Evolutionary conservation across 2,797 vertebrate species (phyloP), one percentile per base, ranked within the genome.

Genomic region (Cynopterus sphinx): DNA sequence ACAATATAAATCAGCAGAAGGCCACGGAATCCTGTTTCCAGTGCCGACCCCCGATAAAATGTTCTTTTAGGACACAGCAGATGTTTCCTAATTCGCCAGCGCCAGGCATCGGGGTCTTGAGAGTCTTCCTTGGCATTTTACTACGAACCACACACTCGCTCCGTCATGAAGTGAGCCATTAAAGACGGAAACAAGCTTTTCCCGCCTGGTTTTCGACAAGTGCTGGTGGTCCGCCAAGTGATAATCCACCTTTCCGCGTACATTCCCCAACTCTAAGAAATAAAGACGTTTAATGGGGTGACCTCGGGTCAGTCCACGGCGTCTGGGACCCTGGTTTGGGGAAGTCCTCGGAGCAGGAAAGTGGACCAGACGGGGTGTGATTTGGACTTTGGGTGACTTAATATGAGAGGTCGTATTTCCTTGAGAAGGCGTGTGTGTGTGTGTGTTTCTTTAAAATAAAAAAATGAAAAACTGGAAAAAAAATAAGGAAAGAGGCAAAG

Each of bases 31-130:
- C 96, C 55, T 95, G 96, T 97, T 98, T 98, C 98, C 97, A 98
- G 98, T 98, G 97, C 97, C 95, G 87, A 96, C 87, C 87, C 96
- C 93, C 97, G 98, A 98, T 97, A 98, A 97, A 97, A 85, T 84
- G 93, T 96, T 97, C 97, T 98, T 99, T 99, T 98, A 98, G 98
- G 98, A 98, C 98, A 98, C 15, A 98, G 98, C 98, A 99, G 99
- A 99, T 99, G 98, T 98, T 99, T 98, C 98, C 98, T 99, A 99
- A 99, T 99, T 99, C 98, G 98, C 98, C 98, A 98, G 98, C 97
- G 94, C 98, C 98, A 98, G 96, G 97, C 98, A 98, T 98, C 97
- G 98, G 98, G 98, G 98, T 98, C 98, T 98, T 98, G 98, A 98
- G 98, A 99, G 99, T 98, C 98, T 98, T 98, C 98, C 98, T 98